Conservation (phyloP, 2,797 vertebrate genomes). For the Setipinna tenuifilis region DNA sequence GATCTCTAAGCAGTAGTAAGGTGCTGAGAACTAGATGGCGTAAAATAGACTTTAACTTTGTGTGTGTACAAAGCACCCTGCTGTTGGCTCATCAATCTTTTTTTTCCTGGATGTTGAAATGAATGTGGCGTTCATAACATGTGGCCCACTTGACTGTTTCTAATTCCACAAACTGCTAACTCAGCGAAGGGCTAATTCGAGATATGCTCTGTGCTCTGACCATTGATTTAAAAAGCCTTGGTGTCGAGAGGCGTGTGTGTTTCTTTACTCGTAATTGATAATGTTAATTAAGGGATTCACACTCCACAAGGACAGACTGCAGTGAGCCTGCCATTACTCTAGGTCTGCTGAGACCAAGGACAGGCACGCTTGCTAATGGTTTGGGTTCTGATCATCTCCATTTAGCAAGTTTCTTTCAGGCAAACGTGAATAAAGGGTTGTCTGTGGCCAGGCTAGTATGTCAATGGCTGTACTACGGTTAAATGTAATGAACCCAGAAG, state of each 20-base stretch:
- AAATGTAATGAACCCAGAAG: not conserved
- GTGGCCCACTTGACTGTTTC: not conserved
- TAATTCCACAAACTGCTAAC: not conserved
- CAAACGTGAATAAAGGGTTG: not conserved
- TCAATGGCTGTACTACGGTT: not conserved
- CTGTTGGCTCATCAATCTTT: too few species aligned
- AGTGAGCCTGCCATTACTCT: not conserved
- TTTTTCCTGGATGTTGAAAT: not conserved
- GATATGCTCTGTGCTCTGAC: not conserved
- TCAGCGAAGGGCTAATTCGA: not conserved
- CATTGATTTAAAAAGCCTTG: not conserved
- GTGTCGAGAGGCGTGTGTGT: not conserved
- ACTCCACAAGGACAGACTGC: not conserved
- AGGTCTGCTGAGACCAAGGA: not conserved
- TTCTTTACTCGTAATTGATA: not conserved
- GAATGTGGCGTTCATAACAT: not conserved
- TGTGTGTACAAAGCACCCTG: too few species aligned
- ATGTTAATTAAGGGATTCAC: not conserved
- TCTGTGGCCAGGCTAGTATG: not conserved
- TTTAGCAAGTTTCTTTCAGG: not conserved
- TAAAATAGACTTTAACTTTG: too few species aligned
- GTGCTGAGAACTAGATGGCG: too few species aligned
- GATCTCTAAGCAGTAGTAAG: too few species aligned
- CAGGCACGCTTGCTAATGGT: not conserved
- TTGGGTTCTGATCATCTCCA: not conserved